Evolutionary conservation across 2,888 invertebrate species (phyloP).

Genomic region (Mythimna loreyi): DNA sequence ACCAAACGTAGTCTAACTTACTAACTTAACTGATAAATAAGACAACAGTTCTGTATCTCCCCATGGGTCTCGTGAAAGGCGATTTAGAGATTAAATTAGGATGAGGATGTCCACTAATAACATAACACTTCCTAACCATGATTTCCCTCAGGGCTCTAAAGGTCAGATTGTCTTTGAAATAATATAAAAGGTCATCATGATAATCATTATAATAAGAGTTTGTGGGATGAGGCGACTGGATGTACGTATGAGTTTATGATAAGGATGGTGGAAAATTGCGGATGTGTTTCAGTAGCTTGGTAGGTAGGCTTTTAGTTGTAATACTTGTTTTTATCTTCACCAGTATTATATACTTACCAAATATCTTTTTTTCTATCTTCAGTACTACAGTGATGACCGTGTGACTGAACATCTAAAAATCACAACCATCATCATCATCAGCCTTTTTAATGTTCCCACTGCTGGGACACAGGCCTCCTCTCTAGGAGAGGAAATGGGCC

Average conservation of each 20-base stretch:
- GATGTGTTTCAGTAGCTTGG: neutral
- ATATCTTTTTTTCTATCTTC: no score
- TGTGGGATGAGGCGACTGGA: neutral
- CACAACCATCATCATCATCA: no score
- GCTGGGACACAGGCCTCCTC: no score
- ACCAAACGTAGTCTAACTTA: no score
- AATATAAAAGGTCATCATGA: conserved; percentile 9
- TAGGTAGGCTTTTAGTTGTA: no score
- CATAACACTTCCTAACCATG: conserved; percentile 30
- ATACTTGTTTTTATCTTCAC: no score
- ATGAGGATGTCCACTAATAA: conserved; percentile 36
- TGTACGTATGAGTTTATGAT: neutral
- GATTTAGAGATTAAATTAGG: conserved; percentile 44
- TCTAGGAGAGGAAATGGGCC: no score
- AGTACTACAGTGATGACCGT: no score
- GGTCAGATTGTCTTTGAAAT: conserved; percentile 5
- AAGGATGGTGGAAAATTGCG: neutral
- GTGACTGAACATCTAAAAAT: no score
- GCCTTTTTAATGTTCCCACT: no score
- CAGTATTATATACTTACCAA: no score
- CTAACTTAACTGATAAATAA: neutral
- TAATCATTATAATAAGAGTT: neutral
- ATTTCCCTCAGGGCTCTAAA: conserved; percentile 37
- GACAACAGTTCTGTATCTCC: conserved; percentile 5
- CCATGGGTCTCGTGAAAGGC: conserved; percentile 41